Percentiles rank a stretch among this genome's conserved stretches.
phyloP scores from a whole-genome alignment of 2,113 vertebrate species.

The Strigops habroptila region DNA sequence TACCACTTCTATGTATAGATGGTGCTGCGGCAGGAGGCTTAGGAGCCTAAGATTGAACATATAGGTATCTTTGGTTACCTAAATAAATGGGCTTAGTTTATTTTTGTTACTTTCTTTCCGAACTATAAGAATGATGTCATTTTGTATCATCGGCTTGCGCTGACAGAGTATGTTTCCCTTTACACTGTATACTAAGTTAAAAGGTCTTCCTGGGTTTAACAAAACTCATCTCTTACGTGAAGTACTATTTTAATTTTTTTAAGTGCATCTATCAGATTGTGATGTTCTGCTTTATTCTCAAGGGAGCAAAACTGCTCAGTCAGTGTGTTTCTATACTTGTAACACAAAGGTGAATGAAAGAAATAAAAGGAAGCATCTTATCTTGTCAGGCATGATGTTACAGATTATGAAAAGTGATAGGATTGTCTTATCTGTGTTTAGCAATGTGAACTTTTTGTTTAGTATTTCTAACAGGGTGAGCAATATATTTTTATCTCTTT shows the following conservation, averaged over 20 bases:
- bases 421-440: constrained; percentile 9
- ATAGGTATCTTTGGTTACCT: neutral
- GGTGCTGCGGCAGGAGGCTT: rapidly evolving
- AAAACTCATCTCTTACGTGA: neutral
- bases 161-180: neutral
- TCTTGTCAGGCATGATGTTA: constrained; percentile 10
- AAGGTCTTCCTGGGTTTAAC: neutral
- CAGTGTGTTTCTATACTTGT: neutral
- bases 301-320: neutral
- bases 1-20: neutral
- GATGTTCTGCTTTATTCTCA: neutral
- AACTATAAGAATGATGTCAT: neutral
- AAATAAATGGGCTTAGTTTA: neutral
- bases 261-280: neutral
- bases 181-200: neutral
- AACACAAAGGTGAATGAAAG: neutral
- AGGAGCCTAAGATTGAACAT: neutral
- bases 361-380: constrained; percentile 27
- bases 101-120: neutral
- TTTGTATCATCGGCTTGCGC: neutral
- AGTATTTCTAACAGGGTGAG: neutral
- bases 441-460: constrained; percentile 4
- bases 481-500: constrained; percentile 32
- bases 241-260: neutral
- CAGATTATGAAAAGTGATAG: neutral